A percentile compares a stretch with the other conserved stretches of the same genome.
These are phyloP conservation scores for Mesaphorura yosii DNA, from an alignment of 1,140 invertebrate species.

Conservation along the genomic window DNA sequence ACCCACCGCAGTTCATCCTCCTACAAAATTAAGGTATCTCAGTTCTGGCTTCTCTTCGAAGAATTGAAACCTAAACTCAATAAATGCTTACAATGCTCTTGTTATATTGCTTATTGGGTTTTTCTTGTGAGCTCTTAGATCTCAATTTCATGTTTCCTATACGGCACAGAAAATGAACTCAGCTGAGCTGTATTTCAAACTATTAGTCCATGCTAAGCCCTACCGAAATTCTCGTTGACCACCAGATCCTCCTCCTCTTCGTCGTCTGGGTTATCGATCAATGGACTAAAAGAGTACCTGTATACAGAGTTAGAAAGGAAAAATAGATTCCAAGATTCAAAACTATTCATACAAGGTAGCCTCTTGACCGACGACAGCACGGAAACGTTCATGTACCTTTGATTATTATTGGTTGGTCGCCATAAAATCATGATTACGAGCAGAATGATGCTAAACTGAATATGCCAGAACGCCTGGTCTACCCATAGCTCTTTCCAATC, in stretches of 20 bases:
- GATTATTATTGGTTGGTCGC: conserved; percentile 88
- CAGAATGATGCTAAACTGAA: conserved; percentile 75
- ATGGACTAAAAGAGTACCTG: conserved; percentile 79
- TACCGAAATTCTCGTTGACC: conserved; percentile 69
- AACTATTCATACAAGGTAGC: no score
- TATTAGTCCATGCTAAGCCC: conserved; percentile 18
- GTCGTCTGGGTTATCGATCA: conserved; percentile 65
- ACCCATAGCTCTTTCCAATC: conserved; percentile 86
- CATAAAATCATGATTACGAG: conserved; percentile 87
- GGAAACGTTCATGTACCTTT: conserved; percentile 51
- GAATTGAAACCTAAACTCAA: not conserved
- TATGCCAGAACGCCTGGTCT: conserved; percentile 88
- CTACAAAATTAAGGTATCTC: conserved; percentile 34
- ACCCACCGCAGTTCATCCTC: conserved; percentile 84
- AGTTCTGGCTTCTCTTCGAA: not conserved
- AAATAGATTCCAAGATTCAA: no score
- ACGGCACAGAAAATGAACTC: not conserved
- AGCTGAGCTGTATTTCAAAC: not conserved
- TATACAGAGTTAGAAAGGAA: not conserved
- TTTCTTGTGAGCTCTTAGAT: no score
- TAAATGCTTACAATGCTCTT: no score
- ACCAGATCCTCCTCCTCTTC: conserved; percentile 69
- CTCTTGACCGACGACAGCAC: no score
- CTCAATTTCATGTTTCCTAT: conserved; percentile 25
- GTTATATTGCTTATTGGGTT: no score